A percentile compares a stretch with the other conserved stretches of the same genome.
These are phyloP conservation scores for Dinocampus coccinellae DNA, from an alignment of 2,888 invertebrate species.

Conservation along the genomic window DNA sequence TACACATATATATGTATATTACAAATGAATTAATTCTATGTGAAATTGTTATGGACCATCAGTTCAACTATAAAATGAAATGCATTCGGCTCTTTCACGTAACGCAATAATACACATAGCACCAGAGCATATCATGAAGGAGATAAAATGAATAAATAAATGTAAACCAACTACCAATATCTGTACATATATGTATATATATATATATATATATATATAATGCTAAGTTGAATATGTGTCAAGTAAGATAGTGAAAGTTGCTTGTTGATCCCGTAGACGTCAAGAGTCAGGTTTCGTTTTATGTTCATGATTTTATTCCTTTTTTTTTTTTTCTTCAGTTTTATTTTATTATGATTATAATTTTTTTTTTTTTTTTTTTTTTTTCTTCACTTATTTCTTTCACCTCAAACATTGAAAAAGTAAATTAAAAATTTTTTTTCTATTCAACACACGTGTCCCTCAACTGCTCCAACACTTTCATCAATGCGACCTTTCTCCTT, in stretches of 20 bases:
- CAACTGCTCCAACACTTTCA: conserved; percentile 54
- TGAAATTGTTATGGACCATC: neutral
- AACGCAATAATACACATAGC: neutral
- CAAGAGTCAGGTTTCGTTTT: neutral
- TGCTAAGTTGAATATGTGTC: conserved; percentile 48
- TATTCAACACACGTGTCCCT: conserved; percentile 20
- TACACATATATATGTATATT: no score
- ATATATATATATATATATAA: neutral
- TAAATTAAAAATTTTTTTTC: neutral
- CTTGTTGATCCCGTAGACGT: conserved; percentile 26
- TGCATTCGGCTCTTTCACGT: neutral
- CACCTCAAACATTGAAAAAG: neutral
- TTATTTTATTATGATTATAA: no score
- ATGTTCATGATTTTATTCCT: neutral
- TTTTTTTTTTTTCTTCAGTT: neutral
- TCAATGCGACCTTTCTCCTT: conserved; percentile 55
- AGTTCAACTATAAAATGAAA: no score
- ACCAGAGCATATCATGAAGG: neutral
- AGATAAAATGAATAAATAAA: neutral
- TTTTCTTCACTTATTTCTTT: neutral
- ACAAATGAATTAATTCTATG: neutral
- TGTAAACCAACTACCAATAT: no score
- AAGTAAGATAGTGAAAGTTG: conserved; percentile 59
- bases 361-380: neutral
- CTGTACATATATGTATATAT: no score